Evolutionary conservation across 2,888 invertebrate species (phyloP), one percentile per base, ranked within the genome.

Genomic region (Dasypolia templi): DNA sequence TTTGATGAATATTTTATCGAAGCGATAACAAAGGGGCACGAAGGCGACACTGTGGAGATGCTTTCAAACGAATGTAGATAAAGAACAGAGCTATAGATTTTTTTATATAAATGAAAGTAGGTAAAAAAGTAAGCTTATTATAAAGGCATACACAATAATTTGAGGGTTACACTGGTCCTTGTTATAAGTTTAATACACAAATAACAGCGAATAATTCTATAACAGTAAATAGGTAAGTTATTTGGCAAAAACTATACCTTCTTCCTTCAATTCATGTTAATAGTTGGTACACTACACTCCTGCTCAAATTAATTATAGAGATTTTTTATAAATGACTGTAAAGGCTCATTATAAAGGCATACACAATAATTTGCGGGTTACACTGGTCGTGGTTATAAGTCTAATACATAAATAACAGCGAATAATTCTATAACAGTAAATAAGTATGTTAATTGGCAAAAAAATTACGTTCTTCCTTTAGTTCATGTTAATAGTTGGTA

Each of bases 1-100:
- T 64, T 64, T 84, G 72, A 78, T 85, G 69, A 78, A 78, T 74
- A 72, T 78, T 78, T 64, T 74, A 82, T 82, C 49, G 67, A 51
- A 65, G 65, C 74, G 58, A 78, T 75, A 75, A 77, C 81, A 82
- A 77, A 77, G 71, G 65, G 35, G 46, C 42, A 49, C 9, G 14
- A 26, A 79, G 22, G 61, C 32, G 55, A 46, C 56, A 70, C 39
- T 66, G 22, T 53, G 29, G 35, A 73, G 14, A 44, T 56, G 3
- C 56, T 39, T 49, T 71, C 55, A 72, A 79, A 75, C 17, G 26
- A 49, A 79, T 46, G n/a, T 49, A 56, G 42, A 75, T 51, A 32
- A 42, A 71, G 71, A 70, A 70, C 12, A 32, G 12, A 46, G 12
- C 9, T 42, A 19, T 42, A n/a, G 51, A 70, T 42, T 51, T 42